Evolutionary conservation across 2,113 vertebrate species (phyloP).

Genomic region (Pica pica): DNA sequence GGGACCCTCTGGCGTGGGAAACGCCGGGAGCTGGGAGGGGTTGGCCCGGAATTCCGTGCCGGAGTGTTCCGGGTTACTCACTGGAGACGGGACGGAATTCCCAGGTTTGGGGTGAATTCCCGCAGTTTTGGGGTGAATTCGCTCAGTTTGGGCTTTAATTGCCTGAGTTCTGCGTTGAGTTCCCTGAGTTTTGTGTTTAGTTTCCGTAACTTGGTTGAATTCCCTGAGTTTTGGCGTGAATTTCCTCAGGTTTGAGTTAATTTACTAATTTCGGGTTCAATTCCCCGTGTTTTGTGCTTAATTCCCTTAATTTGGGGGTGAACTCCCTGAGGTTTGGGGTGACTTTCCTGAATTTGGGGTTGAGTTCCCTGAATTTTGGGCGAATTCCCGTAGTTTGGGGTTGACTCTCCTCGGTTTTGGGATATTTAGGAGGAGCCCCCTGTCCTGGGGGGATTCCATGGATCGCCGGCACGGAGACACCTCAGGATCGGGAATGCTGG

Average conservation of each 20-base stretch:
- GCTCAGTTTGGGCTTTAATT: rapidly evolving
- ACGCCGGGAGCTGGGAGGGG: not conserved
- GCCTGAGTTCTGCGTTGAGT: not conserved
- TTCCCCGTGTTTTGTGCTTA: not conserved
- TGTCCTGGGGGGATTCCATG: not conserved
- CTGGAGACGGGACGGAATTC: not conserved
- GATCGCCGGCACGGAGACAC: not conserved
- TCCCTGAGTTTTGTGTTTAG: not conserved
- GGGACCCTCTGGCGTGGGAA: not conserved
- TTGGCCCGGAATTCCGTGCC: not conserved
- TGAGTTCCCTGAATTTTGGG: not conserved
- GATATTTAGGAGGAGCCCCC: not conserved
- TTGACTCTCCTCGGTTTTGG: not conserved
- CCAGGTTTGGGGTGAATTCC: not conserved
- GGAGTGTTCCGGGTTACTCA: not conserved
- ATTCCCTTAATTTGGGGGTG: rapidly evolving
- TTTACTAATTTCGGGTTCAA: rapidly evolving
- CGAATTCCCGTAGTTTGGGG: not conserved
- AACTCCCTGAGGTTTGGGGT: not conserved
- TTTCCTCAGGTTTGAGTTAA: not conserved
- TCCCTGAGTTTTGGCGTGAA: not conserved
- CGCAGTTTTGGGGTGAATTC: too few species aligned
- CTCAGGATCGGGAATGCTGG: not conserved
- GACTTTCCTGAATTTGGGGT: too few species aligned
- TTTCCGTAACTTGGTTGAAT: too few species aligned